phyloP scores from a whole-genome alignment of 2,888 invertebrate species.

The Marronus borbonicus region DNA sequence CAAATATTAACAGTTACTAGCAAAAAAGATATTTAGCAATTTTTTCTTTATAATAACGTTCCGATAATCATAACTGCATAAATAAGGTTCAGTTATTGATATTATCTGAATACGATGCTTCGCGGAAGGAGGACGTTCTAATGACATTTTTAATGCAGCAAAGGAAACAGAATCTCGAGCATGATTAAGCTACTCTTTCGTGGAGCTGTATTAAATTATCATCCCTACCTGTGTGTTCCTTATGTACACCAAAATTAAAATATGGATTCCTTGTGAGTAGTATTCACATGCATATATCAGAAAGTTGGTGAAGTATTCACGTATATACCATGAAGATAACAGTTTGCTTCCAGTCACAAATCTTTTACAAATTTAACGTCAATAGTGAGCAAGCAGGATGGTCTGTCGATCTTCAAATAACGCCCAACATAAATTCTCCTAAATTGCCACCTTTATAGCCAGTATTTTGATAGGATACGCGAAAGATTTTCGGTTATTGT shows the following conservation, averaged over 20 bases:
- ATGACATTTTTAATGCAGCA: constrained; percentile 24
- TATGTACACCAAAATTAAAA: not conserved
- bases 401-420: not conserved
- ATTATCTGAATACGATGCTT: not conserved
- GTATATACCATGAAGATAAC: not conserved
- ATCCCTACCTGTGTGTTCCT: not conserved
- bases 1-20: not conserved
- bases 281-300: not conserved
- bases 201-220: not conserved
- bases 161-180: constrained; percentile 16
- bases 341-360: not conserved
- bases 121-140: constrained; percentile 27
- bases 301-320: not conserved
- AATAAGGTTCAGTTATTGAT: too few relatives aligned
- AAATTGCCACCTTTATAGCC: not conserved
- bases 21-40: not conserved
- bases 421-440: not conserved
- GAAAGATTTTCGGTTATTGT: not conserved
- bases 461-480: not conserved
- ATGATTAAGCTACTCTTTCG: not conserved
- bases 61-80: too few relatives aligned
- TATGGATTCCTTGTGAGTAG: not conserved
- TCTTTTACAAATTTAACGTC: too few relatives aligned
- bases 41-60: too few relatives aligned
- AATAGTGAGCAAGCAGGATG: not conserved